Conservation (phyloP, 1,140 invertebrate species). For the Thaumatotibia leucotreta region DNA sequence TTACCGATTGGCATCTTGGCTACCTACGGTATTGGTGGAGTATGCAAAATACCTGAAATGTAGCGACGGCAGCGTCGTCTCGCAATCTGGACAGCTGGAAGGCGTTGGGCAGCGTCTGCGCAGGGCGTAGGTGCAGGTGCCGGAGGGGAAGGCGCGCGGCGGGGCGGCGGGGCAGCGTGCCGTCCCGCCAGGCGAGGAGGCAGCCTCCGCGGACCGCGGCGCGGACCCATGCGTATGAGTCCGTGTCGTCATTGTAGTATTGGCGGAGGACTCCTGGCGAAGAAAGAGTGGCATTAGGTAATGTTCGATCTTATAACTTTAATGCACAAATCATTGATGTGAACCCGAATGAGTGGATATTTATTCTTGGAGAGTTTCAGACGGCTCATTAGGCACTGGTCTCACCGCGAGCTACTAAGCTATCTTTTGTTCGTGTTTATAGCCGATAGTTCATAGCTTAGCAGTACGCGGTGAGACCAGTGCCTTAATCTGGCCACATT, state of each 20-base stretch:
- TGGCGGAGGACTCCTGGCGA: conserved; percentile 59
- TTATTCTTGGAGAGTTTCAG: no score
- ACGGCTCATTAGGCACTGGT: no score
- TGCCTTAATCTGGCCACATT: no score
- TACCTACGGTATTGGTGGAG: no score
- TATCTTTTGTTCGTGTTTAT: no score
- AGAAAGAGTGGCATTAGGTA: not conserved
- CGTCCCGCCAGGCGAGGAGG: conserved; percentile 61
- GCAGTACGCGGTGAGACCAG: no score
- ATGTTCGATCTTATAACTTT: not conserved
- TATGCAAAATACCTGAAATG: conserved; percentile 64
- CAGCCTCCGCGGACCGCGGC: conserved; percentile 58
- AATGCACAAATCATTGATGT: no score
- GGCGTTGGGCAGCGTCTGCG: conserved; percentile 52
- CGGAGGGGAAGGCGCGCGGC: conserved; percentile 59
- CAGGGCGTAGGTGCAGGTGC: conserved; percentile 55
- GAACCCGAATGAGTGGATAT: no score
- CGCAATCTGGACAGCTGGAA: conserved; percentile 62
- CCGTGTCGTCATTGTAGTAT: conserved; percentile 60
- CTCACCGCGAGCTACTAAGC: no score
- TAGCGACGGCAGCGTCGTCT: conserved; percentile 63
- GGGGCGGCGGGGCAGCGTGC: conserved; percentile 52
- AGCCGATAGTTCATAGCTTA: no score
- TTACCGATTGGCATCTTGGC: no score
- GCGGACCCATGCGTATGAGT: conserved; percentile 61